Percentiles rank a stretch among this genome's conserved stretches.
phyloP scores from a whole-genome alignment of 1,140 invertebrate species.

The Streblospio benedicti region DNA sequence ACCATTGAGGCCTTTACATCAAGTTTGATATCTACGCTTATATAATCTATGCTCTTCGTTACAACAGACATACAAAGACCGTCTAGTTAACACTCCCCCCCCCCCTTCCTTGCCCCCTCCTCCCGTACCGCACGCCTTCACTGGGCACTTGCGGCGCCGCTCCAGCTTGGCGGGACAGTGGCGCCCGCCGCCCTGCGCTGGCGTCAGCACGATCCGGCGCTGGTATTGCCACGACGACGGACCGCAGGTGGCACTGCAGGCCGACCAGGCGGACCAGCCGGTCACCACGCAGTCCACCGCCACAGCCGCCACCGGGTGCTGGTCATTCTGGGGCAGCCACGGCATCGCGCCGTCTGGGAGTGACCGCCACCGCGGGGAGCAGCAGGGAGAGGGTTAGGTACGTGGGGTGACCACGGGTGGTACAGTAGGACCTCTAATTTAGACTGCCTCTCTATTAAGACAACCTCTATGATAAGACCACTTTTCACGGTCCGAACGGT shows the following conservation, averaged over 20 bases:
- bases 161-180: slow-evolving; percentile 31
- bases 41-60: no score
- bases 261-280: slow-evolving; percentile 42
- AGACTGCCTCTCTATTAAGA: background rate
- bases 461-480: background rate
- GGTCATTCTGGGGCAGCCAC: background rate
- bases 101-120: background rate
- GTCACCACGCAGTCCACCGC: slow-evolving; percentile 37
- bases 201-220: slow-evolving; percentile 34
- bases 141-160: slow-evolving; percentile 28
- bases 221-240: slow-evolving; percentile 41
- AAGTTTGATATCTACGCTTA: no score
- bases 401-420: no score
- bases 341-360: no score
- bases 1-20: no score
- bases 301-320: background rate
- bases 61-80: background rate
- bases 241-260: slow-evolving; percentile 43
- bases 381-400: no score
- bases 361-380: no score
- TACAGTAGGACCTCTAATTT: no score
- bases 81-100: background rate
- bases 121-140: slow-evolving; percentile 10
- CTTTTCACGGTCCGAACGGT: no score
- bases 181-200: slow-evolving; percentile 28